Evolutionary conservation across 2,113 vertebrate genomes (phyloP).

Genomic region (Gopherus flavomarginatus): DNA sequence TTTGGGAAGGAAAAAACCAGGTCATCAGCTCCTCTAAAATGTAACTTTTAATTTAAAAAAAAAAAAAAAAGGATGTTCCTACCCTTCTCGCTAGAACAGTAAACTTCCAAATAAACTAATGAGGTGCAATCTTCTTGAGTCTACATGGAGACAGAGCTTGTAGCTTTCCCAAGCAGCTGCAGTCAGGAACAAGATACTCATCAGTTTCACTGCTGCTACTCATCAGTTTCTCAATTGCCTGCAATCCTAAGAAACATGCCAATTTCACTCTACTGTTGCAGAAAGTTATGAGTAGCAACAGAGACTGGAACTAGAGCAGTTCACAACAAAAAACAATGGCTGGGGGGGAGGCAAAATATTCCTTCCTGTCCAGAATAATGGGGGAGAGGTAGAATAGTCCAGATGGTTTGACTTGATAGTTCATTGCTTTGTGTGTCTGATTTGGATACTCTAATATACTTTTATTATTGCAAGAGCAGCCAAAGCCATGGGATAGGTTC

Average conservation of each 20-base stretch:
- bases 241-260: neutral
- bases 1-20: neutral
- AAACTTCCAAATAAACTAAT: neutral
- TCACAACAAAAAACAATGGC: neutral
- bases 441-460: neutral
- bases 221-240: neutral
- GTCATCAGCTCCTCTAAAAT: neutral
- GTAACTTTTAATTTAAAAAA: neutral
- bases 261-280: neutral
- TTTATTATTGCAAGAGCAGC: neutral
- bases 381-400: neutral
- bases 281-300: neutral
- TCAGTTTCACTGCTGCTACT: slow-evolving; percentile 4
- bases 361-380: neutral
- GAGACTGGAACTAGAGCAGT: neutral
- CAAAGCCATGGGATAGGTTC: neutral
- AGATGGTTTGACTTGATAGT: neutral
- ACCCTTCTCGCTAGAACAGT: neutral
- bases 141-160: neutral
- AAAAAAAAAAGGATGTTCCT: neutral
- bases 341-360: neutral
- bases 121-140: neutral
- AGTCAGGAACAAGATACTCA: neutral
- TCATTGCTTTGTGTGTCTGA: neutral
- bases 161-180: neutral